A percentile compares a stretch with the other conserved stretches of the same genome.
phyloP scores from a whole-genome alignment of 2,113 vertebrate species.

The Haemorhous mexicanus region DNA sequence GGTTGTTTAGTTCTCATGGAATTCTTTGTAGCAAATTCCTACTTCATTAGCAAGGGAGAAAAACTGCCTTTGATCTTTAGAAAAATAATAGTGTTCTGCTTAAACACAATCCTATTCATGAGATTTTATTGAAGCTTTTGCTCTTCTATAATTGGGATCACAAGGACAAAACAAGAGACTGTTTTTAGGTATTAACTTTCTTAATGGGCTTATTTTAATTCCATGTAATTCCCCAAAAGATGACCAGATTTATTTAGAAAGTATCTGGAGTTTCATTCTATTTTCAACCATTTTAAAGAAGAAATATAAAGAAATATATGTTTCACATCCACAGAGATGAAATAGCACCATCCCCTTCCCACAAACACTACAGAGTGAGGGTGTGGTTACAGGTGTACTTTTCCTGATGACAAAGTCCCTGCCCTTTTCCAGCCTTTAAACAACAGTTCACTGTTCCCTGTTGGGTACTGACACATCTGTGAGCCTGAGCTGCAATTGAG shows the following conservation, averaged over 20 bases:
- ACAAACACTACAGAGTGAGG: not conserved
- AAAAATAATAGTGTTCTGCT: not conserved
- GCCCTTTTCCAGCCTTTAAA: not conserved
- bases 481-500: not conserved
- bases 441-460: not conserved
- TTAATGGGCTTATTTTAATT: not conserved
- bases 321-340: not conserved
- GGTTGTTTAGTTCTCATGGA: not conserved
- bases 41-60: not conserved
- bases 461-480: not conserved
- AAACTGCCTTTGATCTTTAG: not conserved
- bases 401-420: slow-evolving; percentile 19
- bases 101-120: not conserved
- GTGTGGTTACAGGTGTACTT: not conserved
- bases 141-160: not conserved
- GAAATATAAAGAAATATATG: not conserved
- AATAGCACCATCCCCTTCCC: not conserved
- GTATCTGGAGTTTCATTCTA: not conserved
- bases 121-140: not conserved
- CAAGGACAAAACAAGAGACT: not conserved
- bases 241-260: not conserved
- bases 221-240: not conserved
- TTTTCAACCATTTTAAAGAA: not conserved
- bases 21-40: not conserved
- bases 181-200: not conserved